Base-by-base conservation (phyloP, 53 echinoderm and acorn worm genomes). In the Henricia sp. region DNA sequence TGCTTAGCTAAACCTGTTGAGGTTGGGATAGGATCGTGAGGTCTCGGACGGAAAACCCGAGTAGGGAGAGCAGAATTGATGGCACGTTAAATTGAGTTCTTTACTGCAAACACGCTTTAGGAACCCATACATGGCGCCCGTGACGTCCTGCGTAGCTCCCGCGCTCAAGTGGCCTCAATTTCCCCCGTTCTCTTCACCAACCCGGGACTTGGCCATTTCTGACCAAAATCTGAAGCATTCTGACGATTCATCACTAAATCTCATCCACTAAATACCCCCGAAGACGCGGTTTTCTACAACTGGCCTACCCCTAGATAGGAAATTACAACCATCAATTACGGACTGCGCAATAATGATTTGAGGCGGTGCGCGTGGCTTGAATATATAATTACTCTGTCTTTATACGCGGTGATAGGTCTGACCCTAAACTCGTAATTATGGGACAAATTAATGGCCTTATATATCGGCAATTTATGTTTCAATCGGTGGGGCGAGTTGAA, bases 261-360 rank as follows among this genome's bases (percentile, higher is more conserved):
- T 11, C 29, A 48, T 62, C 32, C 44, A 43, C 80, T 39, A 8
- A 50, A 34, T 64, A 35, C 42, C 29, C n/a, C 20, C 19, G 63
- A 63, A 64, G 80, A 50, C 19, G 64, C 63, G 24, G 38, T 80
- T 64, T 80, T 50, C 2, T 63, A 42, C 65, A 80, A 80, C 42
- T 80, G 80, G 32, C 50, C 64, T 42, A 40, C 63, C 50, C 41
- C 14, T 20, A 25, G 63, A 20, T 33, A 80, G 80, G 80, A 80
- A 80, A 80, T 80, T 80, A 50, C 80, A 23, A 28, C 58, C 80
- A 80, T 80, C 80, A 80, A 80, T 80, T 80, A 80, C 80, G 48
- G 65, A 80, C 29, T 34, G 3, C 24, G 46, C 33, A 48, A 34
- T 50, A 46, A 33, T 44, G 35, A 80, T 48, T 44, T 19, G 70